These are phyloP conservation scores for Neolamprologus multifasciatus DNA, from an alignment of 2,797 vertebrate genomes.

Conservation along the genomic window DNA sequence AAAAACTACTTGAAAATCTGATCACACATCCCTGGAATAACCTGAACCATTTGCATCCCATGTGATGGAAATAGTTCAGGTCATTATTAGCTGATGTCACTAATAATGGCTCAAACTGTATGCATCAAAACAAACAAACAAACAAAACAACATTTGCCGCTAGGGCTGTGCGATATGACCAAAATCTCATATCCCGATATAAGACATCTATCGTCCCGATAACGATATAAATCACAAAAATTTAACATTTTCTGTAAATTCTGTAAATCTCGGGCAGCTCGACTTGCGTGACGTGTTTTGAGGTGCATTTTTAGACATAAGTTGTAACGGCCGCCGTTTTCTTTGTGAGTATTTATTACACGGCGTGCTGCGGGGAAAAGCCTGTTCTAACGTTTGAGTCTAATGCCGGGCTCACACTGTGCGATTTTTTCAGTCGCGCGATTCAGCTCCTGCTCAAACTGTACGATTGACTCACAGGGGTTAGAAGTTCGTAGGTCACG, in stretches of 20 bases:
- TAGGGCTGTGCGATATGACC: neutral
- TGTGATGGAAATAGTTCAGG: neutral
- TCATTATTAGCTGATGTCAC: neutral
- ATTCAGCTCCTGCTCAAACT: too few species aligned
- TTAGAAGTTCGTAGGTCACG: too few species aligned
- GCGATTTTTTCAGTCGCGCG: rapidly evolving
- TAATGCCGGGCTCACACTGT: too few species aligned
- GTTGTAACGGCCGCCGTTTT: rapidly evolving
- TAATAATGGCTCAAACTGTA: neutral
- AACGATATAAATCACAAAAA: neutral
- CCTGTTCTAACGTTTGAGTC: neutral
- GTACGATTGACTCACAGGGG: too few species aligned
- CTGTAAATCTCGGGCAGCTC: rapidly evolving
- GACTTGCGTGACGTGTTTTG: rapidly evolving
- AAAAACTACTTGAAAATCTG: neutral
- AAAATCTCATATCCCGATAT: neutral
- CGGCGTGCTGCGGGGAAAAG: neutral
- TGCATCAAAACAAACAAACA: neutral
- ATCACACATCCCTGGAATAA: neutral
- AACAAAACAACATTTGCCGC: neutral
- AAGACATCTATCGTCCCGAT: neutral
- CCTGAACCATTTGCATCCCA: neutral
- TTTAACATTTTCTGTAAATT: neutral
- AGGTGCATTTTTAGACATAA: neutral
- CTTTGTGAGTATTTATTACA: neutral